Base-by-base conservation (phyloP, 2,113 vertebrate genomes). In the Corvus cornix region DNA sequence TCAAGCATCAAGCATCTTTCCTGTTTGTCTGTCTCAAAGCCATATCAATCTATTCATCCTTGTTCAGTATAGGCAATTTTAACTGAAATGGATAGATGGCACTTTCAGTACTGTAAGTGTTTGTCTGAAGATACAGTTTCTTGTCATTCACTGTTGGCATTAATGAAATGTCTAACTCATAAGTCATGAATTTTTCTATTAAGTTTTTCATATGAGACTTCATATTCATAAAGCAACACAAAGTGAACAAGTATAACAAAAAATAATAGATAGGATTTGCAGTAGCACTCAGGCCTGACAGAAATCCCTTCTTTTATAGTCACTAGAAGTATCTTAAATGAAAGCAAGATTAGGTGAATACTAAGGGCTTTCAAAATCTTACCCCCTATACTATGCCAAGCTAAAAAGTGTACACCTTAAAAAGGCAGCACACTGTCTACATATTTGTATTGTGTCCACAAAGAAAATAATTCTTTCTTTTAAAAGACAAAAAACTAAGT, bases 401-500 rank as follows among this genome's bases (percentile, higher is more conserved):
- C 12, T n/a, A 64, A 82, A 84, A 81, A 3, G 0, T 11, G 62
- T 10, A 44, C 5, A 48, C 6, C 9, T 53, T 37, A 24, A 78
- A 86, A 87, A 90, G 8, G 10, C 23, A 84, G 17, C 19, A 48
- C 7, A 11, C 7, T 41, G 33, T 23, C 11, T 63, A 53, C 10
- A 16, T 49, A 52, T 37, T 70, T 4, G 43, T 63, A 69, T 59
- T 62, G 2, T 4, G 41, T 16, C 17, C 13, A 44, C 12, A 31
- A 76, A 59, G 8, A 20, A 84, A 78, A n/a, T 24, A 13, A 33
- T 30, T 33, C 1, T 35, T 79, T 24, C n/a, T 44, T 78, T 55
- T 4, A 23, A 35, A 80, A 53, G 5, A 2, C 7, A 33, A 67
- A 68, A 49, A 23, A 0, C 0, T 6, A 59, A 22, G 2, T 66